Evolutionary conservation across 2,888 invertebrate species (phyloP), one percentile per base, ranked within the genome.

Genomic region (Orthosia gothica): DNA sequence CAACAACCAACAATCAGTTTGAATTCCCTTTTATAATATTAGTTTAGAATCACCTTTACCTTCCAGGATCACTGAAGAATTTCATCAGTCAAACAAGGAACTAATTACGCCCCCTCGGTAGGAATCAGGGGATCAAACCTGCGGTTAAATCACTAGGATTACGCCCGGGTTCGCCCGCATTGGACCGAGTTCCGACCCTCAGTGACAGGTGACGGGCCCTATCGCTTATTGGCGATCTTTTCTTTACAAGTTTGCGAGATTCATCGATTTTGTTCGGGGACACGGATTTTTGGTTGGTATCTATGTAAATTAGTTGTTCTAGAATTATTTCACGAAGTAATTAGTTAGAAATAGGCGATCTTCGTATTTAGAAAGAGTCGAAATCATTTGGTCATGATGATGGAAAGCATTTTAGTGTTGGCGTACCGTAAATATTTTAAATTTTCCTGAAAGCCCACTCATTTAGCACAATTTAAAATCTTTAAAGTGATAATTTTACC

Each of bases 191-290:
- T 75, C 59, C 65, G 82, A 82, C 78, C 82, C 63, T 57, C 50
- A 81, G 74, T 88, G 89, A 89, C 88, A 87, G 85, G 86, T 89
- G 87, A 85, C 74, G 70, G 65, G 64, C 74, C 74, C 74, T 85
- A 87, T 87, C 83, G 72, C 64, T 69, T 79, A 86, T 83, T 79
- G 80, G 69, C 79, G 81, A 88, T 86, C 85, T 84, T 82, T 85
- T 87, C 83, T 81, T 81, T 63, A 76, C 74, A 82, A 84, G 80
- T 85, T 86, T 64, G 23, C 50, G 65, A 71, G 80, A 81, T 88
- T 85, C 83, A 88, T 82, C 69, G 85, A 86, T 84, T 86, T 65
- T 65, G 62, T 45, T 63, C 1, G 32, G 72, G 15, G 58, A 68
- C 59, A 40, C 52, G 40, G n/a, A 61, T 50, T 57, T 62, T 65